Percentiles rank a stretch among this genome's conserved stretches.
Evolutionary conservation across 2,797 vertebrate species (phyloP).

Genomic region (Perodicticus potto): DNA sequence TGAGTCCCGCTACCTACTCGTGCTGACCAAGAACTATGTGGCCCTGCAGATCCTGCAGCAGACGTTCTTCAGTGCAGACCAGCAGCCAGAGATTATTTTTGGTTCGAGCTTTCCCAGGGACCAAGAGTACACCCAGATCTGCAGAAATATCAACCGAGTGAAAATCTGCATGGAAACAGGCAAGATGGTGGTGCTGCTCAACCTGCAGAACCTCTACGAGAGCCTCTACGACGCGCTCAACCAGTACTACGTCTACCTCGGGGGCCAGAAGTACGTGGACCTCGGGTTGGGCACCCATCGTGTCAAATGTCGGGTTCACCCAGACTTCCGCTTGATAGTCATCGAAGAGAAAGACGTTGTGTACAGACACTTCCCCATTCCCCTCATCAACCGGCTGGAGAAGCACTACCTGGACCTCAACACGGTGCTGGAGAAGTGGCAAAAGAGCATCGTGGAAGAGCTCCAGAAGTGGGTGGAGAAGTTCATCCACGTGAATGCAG

Average conservation of each 20-base stretch:
- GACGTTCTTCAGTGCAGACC: slow-evolving; percentile 88
- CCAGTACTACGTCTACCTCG: slow-evolving; percentile 97
- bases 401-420: slow-evolving; percentile 97
- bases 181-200: slow-evolving; percentile 94
- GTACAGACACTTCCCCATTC: slow-evolving; percentile 96
- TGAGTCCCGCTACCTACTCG: slow-evolving; percentile 95
- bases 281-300: slow-evolving; percentile 97
- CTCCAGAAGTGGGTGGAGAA: slow-evolving; percentile 91
- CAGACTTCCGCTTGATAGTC: slow-evolving; percentile 94
- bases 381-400: slow-evolving; percentile 97
- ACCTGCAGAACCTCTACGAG: slow-evolving; percentile 98
- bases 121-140: slow-evolving; percentile 98
- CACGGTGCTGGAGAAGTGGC: slow-evolving; percentile 91
- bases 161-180: slow-evolving; percentile 99
- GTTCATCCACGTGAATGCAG: slow-evolving; percentile 85
- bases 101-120: slow-evolving; percentile 98
- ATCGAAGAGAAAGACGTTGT: slow-evolving; percentile 97
- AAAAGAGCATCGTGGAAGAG: slow-evolving; percentile 88
- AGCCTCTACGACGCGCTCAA: slow-evolving; percentile 98
- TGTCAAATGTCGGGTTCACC: slow-evolving; percentile 97
- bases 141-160: slow-evolving; percentile 97
- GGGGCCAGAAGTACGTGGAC: slow-evolving; percentile 97
- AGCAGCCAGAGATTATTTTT: slow-evolving; percentile 96
- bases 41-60: slow-evolving; percentile 97
- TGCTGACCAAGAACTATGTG: slow-evolving; percentile 96